These are phyloP conservation scores for Himalopsyche anomala DNA, from an alignment of 2,888 invertebrate genomes.

Conservation along the genomic window DNA sequence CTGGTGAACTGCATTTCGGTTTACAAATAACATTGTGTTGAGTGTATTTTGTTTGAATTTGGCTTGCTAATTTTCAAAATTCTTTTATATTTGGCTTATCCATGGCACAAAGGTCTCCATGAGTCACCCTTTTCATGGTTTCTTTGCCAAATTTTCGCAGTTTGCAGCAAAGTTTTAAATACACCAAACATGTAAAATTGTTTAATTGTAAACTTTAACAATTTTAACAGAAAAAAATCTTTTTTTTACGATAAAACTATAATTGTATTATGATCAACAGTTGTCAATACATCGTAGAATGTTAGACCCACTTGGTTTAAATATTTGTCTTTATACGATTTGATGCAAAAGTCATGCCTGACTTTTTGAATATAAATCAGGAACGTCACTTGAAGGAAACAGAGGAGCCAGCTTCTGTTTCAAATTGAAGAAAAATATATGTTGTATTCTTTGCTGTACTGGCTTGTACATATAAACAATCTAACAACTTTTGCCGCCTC, in stretches of 20 bases:
- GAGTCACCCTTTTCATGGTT: no score
- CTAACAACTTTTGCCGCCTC: no score
- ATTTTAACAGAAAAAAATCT: not conserved
- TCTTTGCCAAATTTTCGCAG: not conserved
- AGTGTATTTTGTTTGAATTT: not conserved
- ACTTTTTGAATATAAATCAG: no score
- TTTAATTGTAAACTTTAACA: not conserved
- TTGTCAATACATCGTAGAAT: slow-evolving; percentile 56
- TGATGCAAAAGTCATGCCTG: no score
- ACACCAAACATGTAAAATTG: not conserved
- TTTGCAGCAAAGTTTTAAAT: not conserved
- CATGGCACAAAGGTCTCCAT: not conserved
- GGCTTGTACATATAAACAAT: no score
- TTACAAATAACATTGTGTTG: not conserved
- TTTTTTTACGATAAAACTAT: not conserved
- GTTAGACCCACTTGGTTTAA: slow-evolving; percentile 61
- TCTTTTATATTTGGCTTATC: not conserved
- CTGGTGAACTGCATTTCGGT: not conserved
- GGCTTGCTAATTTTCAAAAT: not conserved
- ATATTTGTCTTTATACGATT: not conserved
- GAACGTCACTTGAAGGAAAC: no score
- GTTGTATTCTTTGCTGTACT: no score
- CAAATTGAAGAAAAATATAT: no score
- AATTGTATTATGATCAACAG: not conserved
- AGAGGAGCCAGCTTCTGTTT: no score